Percentiles rank a stretch among this genome's conserved stretches.
phyloP scores from a whole-genome alignment of 1,140 invertebrate species.

The Drosophila leontia region DNA sequence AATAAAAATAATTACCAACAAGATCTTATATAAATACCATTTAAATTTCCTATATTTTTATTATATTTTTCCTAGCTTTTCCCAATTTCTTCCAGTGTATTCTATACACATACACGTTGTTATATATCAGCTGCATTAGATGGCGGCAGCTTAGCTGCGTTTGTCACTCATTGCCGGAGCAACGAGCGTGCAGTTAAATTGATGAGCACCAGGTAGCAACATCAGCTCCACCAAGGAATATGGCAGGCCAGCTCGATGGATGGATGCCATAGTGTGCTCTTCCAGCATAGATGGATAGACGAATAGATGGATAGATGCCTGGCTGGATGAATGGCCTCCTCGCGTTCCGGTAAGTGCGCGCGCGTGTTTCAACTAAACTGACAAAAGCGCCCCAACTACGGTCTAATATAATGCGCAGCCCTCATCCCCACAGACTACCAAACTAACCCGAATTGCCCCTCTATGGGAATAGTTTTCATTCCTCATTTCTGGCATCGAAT shows the following conservation, averaged over 20 bases:
- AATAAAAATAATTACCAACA: too few species aligned
- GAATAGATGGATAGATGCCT: slow-evolving; percentile 23
- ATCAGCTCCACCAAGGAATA: slow-evolving; percentile 26
- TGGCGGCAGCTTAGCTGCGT: slow-evolving; percentile 60
- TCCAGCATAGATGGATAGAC: slow-evolving; percentile 1
- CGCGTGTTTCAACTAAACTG: slow-evolving; percentile 68
- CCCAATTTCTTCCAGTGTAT: slow-evolving; percentile 21
- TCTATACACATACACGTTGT: slow-evolving; percentile 23
- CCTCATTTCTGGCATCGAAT: slow-evolving; percentile 33
- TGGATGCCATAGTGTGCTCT: slow-evolving; percentile 6
- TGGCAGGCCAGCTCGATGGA: slow-evolving; percentile 12
- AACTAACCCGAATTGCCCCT: not conserved
- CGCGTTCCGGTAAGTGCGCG: slow-evolving; percentile 71
- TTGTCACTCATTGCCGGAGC: slow-evolving; percentile 62
- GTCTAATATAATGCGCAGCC: slow-evolving; percentile 59
- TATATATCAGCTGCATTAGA: slow-evolving; percentile 74
- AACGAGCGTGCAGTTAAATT: slow-evolving; percentile 77
- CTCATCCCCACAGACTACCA: not conserved
- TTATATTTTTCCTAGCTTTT: fast-evolving
- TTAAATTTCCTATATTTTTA: not conserved
- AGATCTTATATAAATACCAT: not conserved
- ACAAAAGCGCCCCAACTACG: slow-evolving; percentile 25
- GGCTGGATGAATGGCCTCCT: slow-evolving; percentile 62
- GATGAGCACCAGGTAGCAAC: slow-evolving; percentile 73
- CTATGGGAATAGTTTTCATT: slow-evolving; percentile 31